Evolutionary conservation across 30 jellyfish, hydroid and myxozoan genomes (phyloP), one percentile per base, ranked within the genome.

Genomic region (Turritopsis rubra): DNA sequence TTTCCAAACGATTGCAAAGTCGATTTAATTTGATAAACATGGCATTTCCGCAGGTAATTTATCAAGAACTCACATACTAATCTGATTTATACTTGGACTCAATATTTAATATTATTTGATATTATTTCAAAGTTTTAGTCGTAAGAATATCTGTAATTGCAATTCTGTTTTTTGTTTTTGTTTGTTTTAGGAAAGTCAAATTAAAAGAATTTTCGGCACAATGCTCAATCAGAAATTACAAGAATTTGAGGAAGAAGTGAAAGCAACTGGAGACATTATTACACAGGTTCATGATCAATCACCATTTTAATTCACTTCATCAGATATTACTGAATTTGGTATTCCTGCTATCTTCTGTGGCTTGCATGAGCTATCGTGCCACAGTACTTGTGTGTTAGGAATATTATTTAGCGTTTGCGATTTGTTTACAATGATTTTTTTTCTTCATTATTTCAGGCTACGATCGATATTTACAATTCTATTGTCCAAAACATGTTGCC

Each of bases 1-100:
- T 91, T n/a, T 91, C 98, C 20, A 85, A 87, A 65, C 88, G 98
- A 27, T 80, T 91, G 25, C 95, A 86, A 71, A 87, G 96, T 72
- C 85, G 98, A 24, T 92, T 92, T 86, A 89, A 92, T 71, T 75
- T 92, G 25, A 80, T 92, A 81, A 92, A 92, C 79, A 92, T 92
- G 98, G 87, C 98, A 53, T 92, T 92, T 72, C 98, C 98, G 30
- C 95, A 83, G 86, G 98, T 92, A n/a, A n/a, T n/a, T n/a, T n/a
- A n/a, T n/a, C n/a, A n/a, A n/a, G 74, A 52, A 89, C n/a, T n/a
- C n/a, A n/a, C n/a, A n/a, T n/a, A n/a, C n/a, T n/a, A n/a, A n/a
- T n/a, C n/a, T n/a, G n/a, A n/a, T n/a, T n/a, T n/a, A n/a, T n/a
- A n/a, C n/a, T n/a, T n/a, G n/a, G n/a, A n/a, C n/a, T n/a, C n/a